phyloP scores from a whole-genome alignment of 2,113 vertebrate genomes.

The Chaetodon auriga region DNA sequence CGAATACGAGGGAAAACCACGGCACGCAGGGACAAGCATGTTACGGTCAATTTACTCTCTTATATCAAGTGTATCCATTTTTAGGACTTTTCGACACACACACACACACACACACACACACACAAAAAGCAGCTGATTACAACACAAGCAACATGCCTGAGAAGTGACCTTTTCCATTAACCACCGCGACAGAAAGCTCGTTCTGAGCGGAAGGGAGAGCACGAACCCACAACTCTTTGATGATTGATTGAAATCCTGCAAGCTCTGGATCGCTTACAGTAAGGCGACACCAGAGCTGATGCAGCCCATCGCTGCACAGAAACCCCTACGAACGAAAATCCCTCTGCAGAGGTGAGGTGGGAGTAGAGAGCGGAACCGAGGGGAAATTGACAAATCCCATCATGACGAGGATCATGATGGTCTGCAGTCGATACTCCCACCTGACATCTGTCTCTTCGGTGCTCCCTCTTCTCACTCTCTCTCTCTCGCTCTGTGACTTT shows the following conservation, averaged over 20 bases:
- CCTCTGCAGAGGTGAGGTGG: slow-evolving; percentile 62
- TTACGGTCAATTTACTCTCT: slow-evolving; percentile 33
- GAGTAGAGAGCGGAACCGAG: slow-evolving; percentile 54
- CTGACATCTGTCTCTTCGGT: slow-evolving; percentile 47
- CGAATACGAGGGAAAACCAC: slow-evolving; percentile 4
- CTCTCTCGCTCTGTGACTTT: slow-evolving; percentile 4
- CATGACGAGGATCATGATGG: slow-evolving; percentile 59
- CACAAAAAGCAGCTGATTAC: slow-evolving; percentile 13
- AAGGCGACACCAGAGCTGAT: slow-evolving; percentile 80
- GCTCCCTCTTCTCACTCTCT: slow-evolving; percentile 8
- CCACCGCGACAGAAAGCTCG: slow-evolving; percentile 72
- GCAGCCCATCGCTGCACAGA: slow-evolving; percentile 57
- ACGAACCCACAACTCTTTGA: slow-evolving; percentile 72
- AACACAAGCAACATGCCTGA: slow-evolving; percentile 39
- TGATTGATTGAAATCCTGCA: slow-evolving; percentile 82
- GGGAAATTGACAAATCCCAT: slow-evolving; percentile 75
- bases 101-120: no score
- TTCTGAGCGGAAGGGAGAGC: slow-evolving; percentile 68
- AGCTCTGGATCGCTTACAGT: slow-evolving; percentile 80
- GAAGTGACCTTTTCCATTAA: slow-evolving; percentile 80
- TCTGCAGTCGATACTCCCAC: slow-evolving; percentile 58
- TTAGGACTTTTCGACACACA: slow-evolving; percentile 17
- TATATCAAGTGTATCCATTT: slow-evolving; percentile 6
- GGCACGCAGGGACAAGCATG: slow-evolving; percentile 26
- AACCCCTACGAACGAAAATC: slow-evolving; percentile 75